phyloP scores from a whole-genome alignment of 2,888 invertebrate genomes.

The Volucella inflata region DNA sequence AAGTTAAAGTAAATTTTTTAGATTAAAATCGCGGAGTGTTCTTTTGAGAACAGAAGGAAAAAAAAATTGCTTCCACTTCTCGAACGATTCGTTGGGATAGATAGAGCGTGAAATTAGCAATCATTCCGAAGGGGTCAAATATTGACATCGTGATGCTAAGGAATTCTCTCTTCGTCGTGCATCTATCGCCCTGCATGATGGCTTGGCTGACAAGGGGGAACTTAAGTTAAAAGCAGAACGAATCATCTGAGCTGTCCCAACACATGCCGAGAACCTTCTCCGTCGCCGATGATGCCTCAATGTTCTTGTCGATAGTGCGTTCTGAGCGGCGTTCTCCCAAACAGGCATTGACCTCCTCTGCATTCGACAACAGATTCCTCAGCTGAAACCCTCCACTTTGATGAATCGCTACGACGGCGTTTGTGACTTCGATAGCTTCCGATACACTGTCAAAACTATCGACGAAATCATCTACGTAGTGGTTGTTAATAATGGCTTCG shows the following conservation, averaged over 20 bases:
- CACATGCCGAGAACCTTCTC: slow-evolving; percentile 14
- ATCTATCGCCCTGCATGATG: slow-evolving; percentile 8
- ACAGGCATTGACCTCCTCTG: background rate
- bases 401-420: slow-evolving; percentile 21
- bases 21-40: too few relatives aligned
- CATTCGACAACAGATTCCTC: slow-evolving; percentile 8
- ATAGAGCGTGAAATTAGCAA: slow-evolving; percentile 12
- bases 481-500: slow-evolving; percentile 45
- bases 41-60: too few relatives aligned
- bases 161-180: slow-evolving; percentile 64
- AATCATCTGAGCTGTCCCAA: background rate
- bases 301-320: background rate
- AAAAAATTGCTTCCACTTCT: too few relatives aligned
- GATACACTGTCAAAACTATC: slow-evolving; percentile 76
- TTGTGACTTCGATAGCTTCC: slow-evolving; percentile 77
- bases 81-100: slow-evolving; percentile 14
- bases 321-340: background rate
- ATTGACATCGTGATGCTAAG: slow-evolving; percentile 60
- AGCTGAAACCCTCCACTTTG: slow-evolving; percentile 12
- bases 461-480: slow-evolving; percentile 46
- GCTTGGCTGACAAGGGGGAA: slow-evolving; percentile 20
- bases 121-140: slow-evolving; percentile 34
- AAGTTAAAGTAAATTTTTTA: too few relatives aligned
- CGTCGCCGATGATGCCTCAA: background rate
- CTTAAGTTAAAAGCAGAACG: slow-evolving; percentile 5